These are phyloP conservation scores for Poecile montanus DNA, from an alignment of 2,797 vertebrate genomes.

Conservation along the genomic window DNA sequence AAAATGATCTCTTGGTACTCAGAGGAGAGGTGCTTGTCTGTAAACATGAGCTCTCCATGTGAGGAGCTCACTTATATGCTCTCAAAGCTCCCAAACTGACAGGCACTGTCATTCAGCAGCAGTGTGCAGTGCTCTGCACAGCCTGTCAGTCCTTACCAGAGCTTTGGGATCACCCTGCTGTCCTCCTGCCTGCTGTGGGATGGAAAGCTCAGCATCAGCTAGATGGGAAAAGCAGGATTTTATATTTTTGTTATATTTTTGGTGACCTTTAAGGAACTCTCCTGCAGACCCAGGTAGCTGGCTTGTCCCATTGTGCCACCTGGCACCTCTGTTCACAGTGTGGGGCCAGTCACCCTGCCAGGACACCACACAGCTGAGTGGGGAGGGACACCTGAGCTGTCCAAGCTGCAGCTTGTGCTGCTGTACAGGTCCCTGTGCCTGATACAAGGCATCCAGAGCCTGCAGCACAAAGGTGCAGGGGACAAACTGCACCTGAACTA, in stretches of 20 bases:
- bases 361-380: not conserved
- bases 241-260: not conserved
- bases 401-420: not conserved
- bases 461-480: accelerated
- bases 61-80: not conserved
- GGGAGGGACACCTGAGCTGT: not conserved
- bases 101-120: not conserved
- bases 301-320: not conserved
- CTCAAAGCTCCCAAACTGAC: not conserved
- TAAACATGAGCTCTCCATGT: not conserved
- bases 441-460: not conserved
- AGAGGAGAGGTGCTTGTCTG: not conserved
- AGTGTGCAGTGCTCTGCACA: not conserved
- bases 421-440: not conserved
- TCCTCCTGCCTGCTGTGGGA: not conserved
- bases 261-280: not conserved
- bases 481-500: not conserved
- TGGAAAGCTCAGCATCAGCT: not conserved
- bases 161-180: not conserved
- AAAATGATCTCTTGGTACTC: not conserved
- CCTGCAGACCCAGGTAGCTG: not conserved
- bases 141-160: not conserved
- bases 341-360: not conserved
- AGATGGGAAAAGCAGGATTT: not conserved
- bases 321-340: not conserved